A percentile compares a stretch with the other conserved stretches of the same genome.
Evolutionary conservation across 1,140 invertebrate species (phyloP).

Genomic region (Drosophila pseudoobscura): DNA sequence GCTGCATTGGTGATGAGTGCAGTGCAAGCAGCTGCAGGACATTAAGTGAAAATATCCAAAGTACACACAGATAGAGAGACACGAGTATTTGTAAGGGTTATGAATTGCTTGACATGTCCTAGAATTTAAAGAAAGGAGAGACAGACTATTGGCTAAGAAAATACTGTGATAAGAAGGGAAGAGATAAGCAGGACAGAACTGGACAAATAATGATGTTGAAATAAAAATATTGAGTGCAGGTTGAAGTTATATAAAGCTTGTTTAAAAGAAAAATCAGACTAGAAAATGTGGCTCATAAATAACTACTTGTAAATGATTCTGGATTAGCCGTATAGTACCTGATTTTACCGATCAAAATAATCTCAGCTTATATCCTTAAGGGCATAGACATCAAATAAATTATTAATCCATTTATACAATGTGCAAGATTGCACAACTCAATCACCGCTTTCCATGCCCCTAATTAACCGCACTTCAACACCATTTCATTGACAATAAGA

Average conservation of each 20-base stretch:
- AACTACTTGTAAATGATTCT: too few species aligned
- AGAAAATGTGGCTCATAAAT: too few species aligned
- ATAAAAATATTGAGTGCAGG: not conserved
- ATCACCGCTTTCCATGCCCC: not conserved
- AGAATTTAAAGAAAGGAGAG: not conserved
- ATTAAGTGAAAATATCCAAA: conserved; percentile 62
- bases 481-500: conserved; percentile 15
- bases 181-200: not conserved
- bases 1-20: conserved; percentile 32
- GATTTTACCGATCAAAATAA: too few species aligned
- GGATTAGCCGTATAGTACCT: too few species aligned
- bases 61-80: conserved; percentile 23
- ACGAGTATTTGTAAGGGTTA: conserved; percentile 2
- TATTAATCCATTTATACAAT: not conserved
- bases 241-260: not conserved
- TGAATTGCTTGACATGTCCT: too few species aligned
- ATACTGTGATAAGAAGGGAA: too few species aligned
- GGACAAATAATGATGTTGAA: too few species aligned
- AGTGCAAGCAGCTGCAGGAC: conserved; percentile 35
- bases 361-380: too few species aligned
- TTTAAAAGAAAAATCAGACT: too few species aligned
- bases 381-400: too few species aligned
- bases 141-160: not conserved
- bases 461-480: conserved; percentile 29
- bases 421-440: not conserved